phyloP scores from a whole-genome alignment of 2,888 invertebrate genomes.

The Lasius fuliginosus region DNA sequence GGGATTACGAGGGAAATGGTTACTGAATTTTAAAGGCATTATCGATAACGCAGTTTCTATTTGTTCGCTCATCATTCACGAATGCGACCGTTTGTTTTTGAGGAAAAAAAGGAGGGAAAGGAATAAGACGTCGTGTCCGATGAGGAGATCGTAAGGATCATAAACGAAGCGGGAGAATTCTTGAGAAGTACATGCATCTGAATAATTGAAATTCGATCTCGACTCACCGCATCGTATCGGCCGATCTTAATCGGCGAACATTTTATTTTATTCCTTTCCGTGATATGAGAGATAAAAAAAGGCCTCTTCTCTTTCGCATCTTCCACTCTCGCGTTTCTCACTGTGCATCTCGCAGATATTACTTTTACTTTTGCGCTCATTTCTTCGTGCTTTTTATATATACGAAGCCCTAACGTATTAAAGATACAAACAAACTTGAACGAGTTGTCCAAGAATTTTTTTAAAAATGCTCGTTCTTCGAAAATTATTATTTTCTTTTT shows the following conservation, averaged over 20 bases:
- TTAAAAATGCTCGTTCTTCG: neutral
- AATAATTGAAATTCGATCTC: slow-evolving; percentile 39
- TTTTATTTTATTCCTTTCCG: slow-evolving; percentile 16
- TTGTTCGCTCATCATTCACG: neutral
- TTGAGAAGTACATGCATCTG: slow-evolving; percentile 12
- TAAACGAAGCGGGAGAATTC: slow-evolving; percentile 21
- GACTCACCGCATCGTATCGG: slow-evolving; percentile 1
- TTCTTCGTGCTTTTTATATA: neutral
- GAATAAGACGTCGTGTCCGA: neutral
- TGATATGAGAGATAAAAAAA: slow-evolving; percentile 4
- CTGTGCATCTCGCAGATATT: slow-evolving; percentile 18
- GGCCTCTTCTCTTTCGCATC: neutral
- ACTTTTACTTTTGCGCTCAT: slow-evolving; percentile 13
- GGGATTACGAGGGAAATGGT: neutral
- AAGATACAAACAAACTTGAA: neutral
- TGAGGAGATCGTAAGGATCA: neutral
- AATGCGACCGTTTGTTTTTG: neutral
- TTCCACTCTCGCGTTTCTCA: neutral
- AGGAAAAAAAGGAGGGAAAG: neutral
- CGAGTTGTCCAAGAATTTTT: neutral
- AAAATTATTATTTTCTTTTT: neutral
- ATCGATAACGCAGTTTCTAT: slow-evolving; percentile 9
- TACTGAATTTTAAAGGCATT: slow-evolving; percentile 1
- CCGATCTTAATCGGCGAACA: slow-evolving; percentile 38
- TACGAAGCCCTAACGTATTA: neutral